Percentiles rank a stretch among this genome's conserved stretches.
Conservation (phyloP, 2,888 invertebrate species). For the Agonum fuliginosum region DNA sequence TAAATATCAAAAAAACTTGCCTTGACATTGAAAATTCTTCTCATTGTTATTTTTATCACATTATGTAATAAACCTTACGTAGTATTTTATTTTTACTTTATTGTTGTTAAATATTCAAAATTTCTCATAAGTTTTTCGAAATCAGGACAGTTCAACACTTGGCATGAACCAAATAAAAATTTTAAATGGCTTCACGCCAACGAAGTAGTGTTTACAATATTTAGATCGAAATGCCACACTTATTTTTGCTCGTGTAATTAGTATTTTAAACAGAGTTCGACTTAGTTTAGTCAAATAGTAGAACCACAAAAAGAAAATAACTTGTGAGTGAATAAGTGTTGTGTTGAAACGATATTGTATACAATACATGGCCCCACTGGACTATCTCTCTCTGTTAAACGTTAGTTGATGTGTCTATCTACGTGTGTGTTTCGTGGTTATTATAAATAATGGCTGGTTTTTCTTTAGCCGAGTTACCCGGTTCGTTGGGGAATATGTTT, state of each 20-base stretch:
- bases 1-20: too few species aligned
- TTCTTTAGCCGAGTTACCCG: conserved; percentile 67
- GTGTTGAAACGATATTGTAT: background rate
- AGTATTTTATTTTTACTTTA: conserved; percentile 44
- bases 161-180: background rate
- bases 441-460: background rate
- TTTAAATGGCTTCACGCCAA: conserved; percentile 29
- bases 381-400: background rate
- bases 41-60: too few species aligned
- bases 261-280: too few species aligned
- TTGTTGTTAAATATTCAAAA: background rate
- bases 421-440: background rate
- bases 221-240: background rate
- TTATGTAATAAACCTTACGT: too few species aligned
- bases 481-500: conserved; percentile 66
- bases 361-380: too few species aligned
- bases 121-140: conserved; percentile 14
- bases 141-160: conserved; percentile 25
- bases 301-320: too few species aligned
- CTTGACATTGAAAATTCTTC: too few species aligned
- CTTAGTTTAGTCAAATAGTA: too few species aligned
- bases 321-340: too few species aligned
- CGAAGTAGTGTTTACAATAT: conserved; percentile 7
- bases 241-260: conserved; percentile 13
- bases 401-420: background rate